Evolutionary conservation across 1,140 invertebrate species (phyloP).

Genomic region (Argopecten irradians): DNA sequence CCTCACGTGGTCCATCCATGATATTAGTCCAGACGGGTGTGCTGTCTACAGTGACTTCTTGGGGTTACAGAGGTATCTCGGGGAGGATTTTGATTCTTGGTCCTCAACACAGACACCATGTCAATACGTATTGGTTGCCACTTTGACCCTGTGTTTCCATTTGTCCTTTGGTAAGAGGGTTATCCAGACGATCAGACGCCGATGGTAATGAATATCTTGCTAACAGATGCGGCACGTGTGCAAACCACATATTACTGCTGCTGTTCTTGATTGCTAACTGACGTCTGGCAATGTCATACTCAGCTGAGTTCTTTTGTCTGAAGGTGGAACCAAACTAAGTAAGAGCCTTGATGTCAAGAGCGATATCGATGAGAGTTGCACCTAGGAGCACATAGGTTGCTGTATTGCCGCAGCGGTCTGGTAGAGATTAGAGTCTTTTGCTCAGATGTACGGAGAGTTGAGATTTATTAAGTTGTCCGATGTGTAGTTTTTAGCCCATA

Average conservation of each 20-base stretch:
- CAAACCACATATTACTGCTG: background rate
- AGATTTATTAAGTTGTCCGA: background rate
- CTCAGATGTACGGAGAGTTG: background rate
- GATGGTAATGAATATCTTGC: too few species aligned
- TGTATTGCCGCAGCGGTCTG: background rate
- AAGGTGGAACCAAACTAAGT: background rate
- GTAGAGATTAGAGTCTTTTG: conserved; percentile 16
- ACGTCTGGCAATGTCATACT: background rate
- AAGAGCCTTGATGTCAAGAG: background rate
- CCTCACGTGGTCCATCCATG: too few species aligned
- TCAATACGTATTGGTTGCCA: too few species aligned
- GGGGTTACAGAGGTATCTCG: too few species aligned
- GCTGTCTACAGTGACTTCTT: too few species aligned
- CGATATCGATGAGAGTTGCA: background rate
- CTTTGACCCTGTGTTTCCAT: too few species aligned
- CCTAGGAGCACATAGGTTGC: conserved; percentile 17
- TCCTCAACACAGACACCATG: too few species aligned
- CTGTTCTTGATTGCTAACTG: background rate
- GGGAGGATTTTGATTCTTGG: too few species aligned
- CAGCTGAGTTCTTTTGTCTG: background rate
- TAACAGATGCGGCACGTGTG: background rate
- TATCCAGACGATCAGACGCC: too few species aligned
- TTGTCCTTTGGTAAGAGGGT: too few species aligned
- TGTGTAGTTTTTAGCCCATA: background rate
- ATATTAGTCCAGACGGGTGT: too few species aligned